Evolutionary conservation across 35 echinoderm and acorn worm species (phyloP).

Genomic region (Amphiura filiformis): DNA sequence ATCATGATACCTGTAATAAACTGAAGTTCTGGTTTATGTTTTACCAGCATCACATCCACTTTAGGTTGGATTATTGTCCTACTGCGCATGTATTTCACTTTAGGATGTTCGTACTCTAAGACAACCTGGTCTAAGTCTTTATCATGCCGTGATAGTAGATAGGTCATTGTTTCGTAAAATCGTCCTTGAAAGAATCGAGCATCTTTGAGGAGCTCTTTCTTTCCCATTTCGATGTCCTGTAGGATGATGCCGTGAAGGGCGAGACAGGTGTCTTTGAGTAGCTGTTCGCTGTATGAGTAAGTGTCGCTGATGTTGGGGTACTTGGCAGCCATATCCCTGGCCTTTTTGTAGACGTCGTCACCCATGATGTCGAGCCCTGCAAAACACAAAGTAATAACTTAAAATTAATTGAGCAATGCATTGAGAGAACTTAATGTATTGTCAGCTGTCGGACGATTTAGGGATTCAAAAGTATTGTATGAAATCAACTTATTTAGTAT

Average conservation of each 20-base stretch:
- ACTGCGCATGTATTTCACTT: slow-evolving; percentile 73
- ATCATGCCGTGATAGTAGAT: slow-evolving; percentile 77
- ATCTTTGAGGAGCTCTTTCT: slow-evolving; percentile 89
- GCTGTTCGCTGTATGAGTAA: slow-evolving; percentile 91
- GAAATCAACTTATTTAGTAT: too few relatives aligned
- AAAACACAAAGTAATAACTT: too few relatives aligned
- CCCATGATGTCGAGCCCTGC: not conserved
- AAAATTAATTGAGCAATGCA: too few relatives aligned
- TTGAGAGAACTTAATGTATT: too few relatives aligned
- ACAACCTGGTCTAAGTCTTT: slow-evolving; percentile 88
- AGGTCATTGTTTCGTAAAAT: slow-evolving; percentile 85
- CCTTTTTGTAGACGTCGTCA: slow-evolving; percentile 3
- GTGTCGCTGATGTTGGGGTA: slow-evolving; percentile 84
- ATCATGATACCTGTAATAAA: slow-evolving; percentile 68
- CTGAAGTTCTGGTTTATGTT: slow-evolving; percentile 59
- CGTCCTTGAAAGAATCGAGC: slow-evolving; percentile 81
- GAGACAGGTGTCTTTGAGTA: slow-evolving; percentile 72
- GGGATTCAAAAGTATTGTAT: too few relatives aligned
- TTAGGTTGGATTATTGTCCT: slow-evolving; percentile 80
- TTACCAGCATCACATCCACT: slow-evolving; percentile 79
- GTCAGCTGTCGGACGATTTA: too few relatives aligned
- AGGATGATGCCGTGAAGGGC: slow-evolving; percentile 89
- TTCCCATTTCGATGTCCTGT: slow-evolving; percentile 91
- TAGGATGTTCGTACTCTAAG: slow-evolving; percentile 75
- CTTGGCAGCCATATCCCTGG: slow-evolving; percentile 27